A percentile compares a stretch with the other conserved stretches of the same genome.
These are phyloP conservation scores for Eptesicus fuscus DNA, from an alignment of 2,113 vertebrate species.

Conservation along the genomic window DNA sequence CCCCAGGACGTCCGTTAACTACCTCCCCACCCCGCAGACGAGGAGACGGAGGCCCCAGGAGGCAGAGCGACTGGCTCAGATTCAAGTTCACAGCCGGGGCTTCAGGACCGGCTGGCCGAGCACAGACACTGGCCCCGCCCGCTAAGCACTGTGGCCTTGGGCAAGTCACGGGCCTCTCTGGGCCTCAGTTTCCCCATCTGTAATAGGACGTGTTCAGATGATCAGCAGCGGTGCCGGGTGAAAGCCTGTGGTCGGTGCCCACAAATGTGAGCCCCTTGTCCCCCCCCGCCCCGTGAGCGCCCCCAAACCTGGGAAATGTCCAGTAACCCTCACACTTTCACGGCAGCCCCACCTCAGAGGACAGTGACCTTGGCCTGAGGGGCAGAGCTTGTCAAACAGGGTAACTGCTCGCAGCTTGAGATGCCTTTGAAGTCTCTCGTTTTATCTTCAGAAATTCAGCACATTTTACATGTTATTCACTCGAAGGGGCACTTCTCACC, in stretches of 20 bases:
- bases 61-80: background rate
- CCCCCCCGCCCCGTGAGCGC: background rate
- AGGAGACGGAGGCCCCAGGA: background rate
- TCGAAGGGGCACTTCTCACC: slow-evolving; percentile 5
- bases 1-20: background rate
- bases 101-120: background rate
- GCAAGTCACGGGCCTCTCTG: background rate
- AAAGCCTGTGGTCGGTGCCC: background rate
- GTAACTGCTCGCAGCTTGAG: background rate
- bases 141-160: background rate
- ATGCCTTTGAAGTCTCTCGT: slow-evolving; percentile 48
- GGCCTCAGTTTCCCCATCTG: background rate
- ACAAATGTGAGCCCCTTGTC: accelerated
- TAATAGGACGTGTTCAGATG: background rate
- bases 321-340: background rate
- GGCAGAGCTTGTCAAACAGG: background rate
- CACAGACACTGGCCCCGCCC: background rate
- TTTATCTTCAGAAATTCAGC: slow-evolving; percentile 42
- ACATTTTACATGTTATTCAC: background rate
- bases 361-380: slow-evolving; percentile 48
- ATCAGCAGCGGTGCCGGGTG: accelerated
- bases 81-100: background rate
- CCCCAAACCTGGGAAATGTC: background rate
- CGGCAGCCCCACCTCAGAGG: background rate
- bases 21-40: background rate